Conservation (phyloP, 1,140 invertebrate genomes). For the Mercenaria mercenaria region DNA sequence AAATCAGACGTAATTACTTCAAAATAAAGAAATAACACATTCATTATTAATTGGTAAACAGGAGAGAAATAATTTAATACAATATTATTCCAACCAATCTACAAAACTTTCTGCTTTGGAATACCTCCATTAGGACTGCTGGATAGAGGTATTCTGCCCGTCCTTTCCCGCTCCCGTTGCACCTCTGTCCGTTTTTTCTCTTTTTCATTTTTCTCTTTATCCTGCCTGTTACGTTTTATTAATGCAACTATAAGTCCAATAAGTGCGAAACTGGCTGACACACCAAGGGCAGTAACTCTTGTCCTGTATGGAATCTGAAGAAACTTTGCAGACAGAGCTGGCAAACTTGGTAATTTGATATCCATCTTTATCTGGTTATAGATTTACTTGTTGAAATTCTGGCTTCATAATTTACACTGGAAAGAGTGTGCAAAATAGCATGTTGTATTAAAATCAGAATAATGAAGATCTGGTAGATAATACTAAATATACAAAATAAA, state of each 20-base stretch:
- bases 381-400: not conserved
- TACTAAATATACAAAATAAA: too few relatives aligned
- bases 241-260: constrained; percentile 40
- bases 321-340: not conserved
- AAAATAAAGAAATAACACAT: too few relatives aligned
- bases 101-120: too few relatives aligned
- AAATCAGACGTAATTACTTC: too few relatives aligned
- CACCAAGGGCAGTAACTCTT: constrained; percentile 39
- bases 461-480: too few relatives aligned
- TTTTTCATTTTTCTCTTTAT: not conserved
- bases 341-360: not conserved
- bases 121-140: constrained; percentile 62
- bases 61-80: too few relatives aligned
- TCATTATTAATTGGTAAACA: too few relatives aligned
- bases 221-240: not conserved
- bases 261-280: constrained; percentile 35
- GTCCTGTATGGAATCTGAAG: constrained; percentile 18
- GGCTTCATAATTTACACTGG: not conserved
- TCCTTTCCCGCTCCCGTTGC: constrained; percentile 21
- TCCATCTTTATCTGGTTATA: not conserved
- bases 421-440: not conserved
- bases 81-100: too few relatives aligned
- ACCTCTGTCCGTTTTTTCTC: not conserved
- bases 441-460: too few relatives aligned
- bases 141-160: constrained; percentile 47